Base-by-base conservation (phyloP, 2,113 vertebrate genomes). In the Mormyrus lacerda region DNA sequence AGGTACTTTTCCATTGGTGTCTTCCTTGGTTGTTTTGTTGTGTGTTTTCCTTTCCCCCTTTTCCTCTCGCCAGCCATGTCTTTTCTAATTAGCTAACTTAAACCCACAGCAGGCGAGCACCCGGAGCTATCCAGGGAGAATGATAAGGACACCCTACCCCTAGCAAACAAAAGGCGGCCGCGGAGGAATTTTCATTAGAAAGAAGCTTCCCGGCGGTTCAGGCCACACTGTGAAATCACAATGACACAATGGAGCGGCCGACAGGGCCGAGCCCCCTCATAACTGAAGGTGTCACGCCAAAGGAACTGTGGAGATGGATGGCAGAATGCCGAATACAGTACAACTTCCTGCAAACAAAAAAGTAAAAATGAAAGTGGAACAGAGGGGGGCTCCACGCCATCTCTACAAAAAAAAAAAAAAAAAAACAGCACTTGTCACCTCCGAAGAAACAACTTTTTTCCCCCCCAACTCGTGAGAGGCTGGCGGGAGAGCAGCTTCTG, bases 151-250 rank as follows among this genome's bases (percentile, higher is more conserved):
- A 86, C 86, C 93, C 93, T 94, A 92, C 94, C 91, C 95, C 92
- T 91, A 89, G 86, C 90, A 90, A 93, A 96, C 92, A 95, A 96
- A 96, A 95, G 94, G 92, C 94, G 94, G 92, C 91, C 94, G 91
- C 90, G 84, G 90, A 95, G 95, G 92, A 93, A 97, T 97, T 97
- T 96, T 96, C 96, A 95, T 96, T 94, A 96, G 93, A 97, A 97
- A 95, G 94, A 95, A 94, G 91, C 90, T 92, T 94, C 89, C 91
- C 91, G 93, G 95, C 89, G 91, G 92, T 92, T 94, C 92, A 92
- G 92, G 93, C 93, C 92, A 94, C 94, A 92, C 93, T 94, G 94
- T 90, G 94, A 93, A 96, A 93, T 94, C 93, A 95, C 94, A 96
- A 96, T 10, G 90, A 92, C 91, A 93, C 93, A 95, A 95, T 91